Base-by-base conservation (phyloP, 2,888 invertebrate species). In the Leptura quadrifasciata region DNA sequence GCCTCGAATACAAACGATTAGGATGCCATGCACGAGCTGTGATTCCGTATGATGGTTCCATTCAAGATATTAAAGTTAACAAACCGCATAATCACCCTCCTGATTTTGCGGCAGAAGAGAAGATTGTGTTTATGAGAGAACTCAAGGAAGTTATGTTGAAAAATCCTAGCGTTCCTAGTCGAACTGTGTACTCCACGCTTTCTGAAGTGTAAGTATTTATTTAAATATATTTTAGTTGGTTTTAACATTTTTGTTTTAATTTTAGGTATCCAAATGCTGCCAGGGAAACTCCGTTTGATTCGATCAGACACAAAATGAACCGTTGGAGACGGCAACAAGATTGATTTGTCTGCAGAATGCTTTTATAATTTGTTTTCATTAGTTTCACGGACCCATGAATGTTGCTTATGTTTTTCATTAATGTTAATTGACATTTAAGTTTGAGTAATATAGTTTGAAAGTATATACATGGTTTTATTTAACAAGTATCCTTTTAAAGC, bases 1-100 rank as follows among this genome's bases (percentile, higher is more conserved):
- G 88, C 79, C 78, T 88, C 77, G 88, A 88, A 79, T 88, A 88
- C 75, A 88, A 88, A 81, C 81, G 88, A 64, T 80, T 87, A 57
- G 88, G 88, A n/a, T 88, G 88, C 67, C 88, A 87, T 68, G 88
- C 88, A 1, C 80, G 88, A 71, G 88, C 88, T 27, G 85, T 88
- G 9, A 87, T 88, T 60, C 88, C 88, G 0, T 82, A 82, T 55
- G 86, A 88, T 72, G 88, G 88, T 24, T 86, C 87, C 4, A 85
- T 88, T 31, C 84, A 87, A 65, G 87, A 88, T 75, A 88, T 88
- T n/a, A 86, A 86, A 82, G 72, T 88, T 4, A 88, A 87, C 67
- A 87, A 87, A 81, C 84, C 86, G 2, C 88, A 88, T 77, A 88
- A 88, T 76, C 88, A 88, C 80, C 87, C 88, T 0, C 88, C 88